Evolutionary conservation across 2,888 invertebrate genomes (phyloP), one percentile per base, ranked within the genome.

Genomic region (Clepsis dumicolana): DNA sequence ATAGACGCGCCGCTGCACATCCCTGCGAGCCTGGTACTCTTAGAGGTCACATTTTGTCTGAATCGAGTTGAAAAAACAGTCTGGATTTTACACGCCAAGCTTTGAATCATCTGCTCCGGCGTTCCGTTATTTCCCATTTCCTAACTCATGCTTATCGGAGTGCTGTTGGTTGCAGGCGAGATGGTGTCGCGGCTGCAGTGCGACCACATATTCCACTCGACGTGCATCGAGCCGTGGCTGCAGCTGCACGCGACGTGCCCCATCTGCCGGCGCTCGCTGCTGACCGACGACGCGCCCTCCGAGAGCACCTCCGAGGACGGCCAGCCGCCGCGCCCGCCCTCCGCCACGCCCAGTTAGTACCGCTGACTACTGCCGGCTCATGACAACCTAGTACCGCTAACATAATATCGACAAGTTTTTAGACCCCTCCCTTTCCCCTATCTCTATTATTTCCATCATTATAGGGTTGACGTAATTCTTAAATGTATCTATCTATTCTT

Each of bases 161-260:
- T 29, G 8, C 5, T 18, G 16, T 18, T 18, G 7, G 44, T 44
- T 88, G 18, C 86, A 81, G 95, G 95, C 60, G 98, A 98, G 87
- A 94, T 94, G 72, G 97, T 97, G 18, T 95, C 96, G 70, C 95
- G 96, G 80, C 93, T 98, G 81, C 96, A 96, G 70, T 98, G 98
- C 93, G 95, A 95, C 78, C 99, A 99, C 94, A 94, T 98, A 68
- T 99, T 97, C 94, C 99, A 99, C 90, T 96, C 96, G 84, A 95
- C 95, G 73, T 99, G 99, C 88, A 99, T 99, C 89, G 95, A 97
- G 76, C 98, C 98, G 70, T 99, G 99, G 99, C 94, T 99, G 79
- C 96, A 98, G 94, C 94, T 98, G 94, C 99, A 99, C 93, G 98
- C 98, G 71, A 99, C 99, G 56, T 99, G 99, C 87, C 99, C 99